Evolutionary conservation across 2,113 vertebrate species (phyloP), one percentile per base, ranked within the genome.

Genomic region (Semicossyphus pulcher): DNA sequence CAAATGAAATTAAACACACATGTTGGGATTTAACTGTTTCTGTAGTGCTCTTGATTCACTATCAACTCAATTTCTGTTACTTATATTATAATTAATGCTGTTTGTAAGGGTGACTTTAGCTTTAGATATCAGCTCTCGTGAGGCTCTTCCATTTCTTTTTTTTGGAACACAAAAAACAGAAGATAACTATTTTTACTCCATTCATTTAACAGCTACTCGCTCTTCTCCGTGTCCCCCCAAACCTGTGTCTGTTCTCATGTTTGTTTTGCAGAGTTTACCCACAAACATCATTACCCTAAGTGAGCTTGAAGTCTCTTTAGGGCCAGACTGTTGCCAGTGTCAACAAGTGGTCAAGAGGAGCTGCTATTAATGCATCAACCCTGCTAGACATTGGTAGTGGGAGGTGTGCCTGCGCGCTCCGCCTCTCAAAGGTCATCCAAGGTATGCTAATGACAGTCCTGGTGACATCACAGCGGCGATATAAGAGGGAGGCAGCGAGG

Each of bases 391-490:
- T 23, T 63, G 34, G 59, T 12, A 7, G 76, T 32, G 71, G 80
- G 86, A 67, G 79, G 84, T 49, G 66, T 42, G 69, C 3, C 61
- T 7, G n/a, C 56, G 41, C 15, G 14, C 73, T 39, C 74, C 72
- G 7, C 80, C 76, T 77, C 78, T 72, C 75, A 80, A 47, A 88
- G 81, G 82, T 89, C 82, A 85, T 39, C 47, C 67, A 7, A 85
- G 76, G 77, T 88, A 66, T 77, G 84, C 57, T 61, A 49, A 87
- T 74, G 45, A 52, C 2, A 37, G n/a, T 25, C 12, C 31, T 32
- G 62, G 52, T 77, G 83, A 85, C 85, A 78, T 87, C 89, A 87
- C 73, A 25, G 21, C 75, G 32, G 15, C 49, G 4, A 85, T 94
- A 94, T 93, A 94, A 92, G 76, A 71, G 59, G 34, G 48, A 20